phyloP scores from a whole-genome alignment of 2,888 invertebrate species.

The Deroplatys truncata region DNA sequence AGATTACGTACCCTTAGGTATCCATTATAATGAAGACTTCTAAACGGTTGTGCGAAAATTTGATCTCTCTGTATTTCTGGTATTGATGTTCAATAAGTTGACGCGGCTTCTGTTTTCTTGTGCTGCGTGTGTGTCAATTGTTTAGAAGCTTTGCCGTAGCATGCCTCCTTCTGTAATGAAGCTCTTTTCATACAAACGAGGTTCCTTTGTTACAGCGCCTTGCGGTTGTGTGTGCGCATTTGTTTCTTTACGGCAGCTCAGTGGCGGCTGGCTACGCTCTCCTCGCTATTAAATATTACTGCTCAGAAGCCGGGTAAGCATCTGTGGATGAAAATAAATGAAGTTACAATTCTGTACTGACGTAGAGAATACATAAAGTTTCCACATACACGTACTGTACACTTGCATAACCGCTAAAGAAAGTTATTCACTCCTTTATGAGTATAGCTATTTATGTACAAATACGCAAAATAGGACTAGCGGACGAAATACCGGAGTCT shows the following conservation, averaged over 20 bases:
- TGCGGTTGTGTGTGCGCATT: neutral
- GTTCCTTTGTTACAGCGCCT: neutral
- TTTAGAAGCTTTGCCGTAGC: neutral
- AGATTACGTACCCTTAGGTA: no score
- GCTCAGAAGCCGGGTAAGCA: no score
- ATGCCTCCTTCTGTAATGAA: slow-evolving; percentile 6
- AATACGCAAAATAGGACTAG: no score
- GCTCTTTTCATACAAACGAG: slow-evolving; percentile 25
- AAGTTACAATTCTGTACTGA: no score
- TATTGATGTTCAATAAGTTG: neutral
- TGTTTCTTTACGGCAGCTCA: slow-evolving; percentile 1
- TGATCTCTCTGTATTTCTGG: neutral
- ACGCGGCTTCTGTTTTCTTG: neutral
- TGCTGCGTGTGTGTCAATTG: neutral
- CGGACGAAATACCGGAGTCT: no score
- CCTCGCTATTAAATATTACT: no score
- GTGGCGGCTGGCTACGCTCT: neutral
- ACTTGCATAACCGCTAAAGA: no score
- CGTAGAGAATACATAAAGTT: no score
- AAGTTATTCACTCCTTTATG: no score
- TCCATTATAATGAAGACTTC: neutral
- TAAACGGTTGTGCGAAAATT: neutral
- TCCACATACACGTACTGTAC: no score
- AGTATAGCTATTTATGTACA: no score
- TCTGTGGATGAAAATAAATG: no score